A percentile compares a stretch with the other conserved stretches of the same genome.
phyloP scores from a whole-genome alignment of 2,888 invertebrate species.

The Invenusta paracnida region DNA sequence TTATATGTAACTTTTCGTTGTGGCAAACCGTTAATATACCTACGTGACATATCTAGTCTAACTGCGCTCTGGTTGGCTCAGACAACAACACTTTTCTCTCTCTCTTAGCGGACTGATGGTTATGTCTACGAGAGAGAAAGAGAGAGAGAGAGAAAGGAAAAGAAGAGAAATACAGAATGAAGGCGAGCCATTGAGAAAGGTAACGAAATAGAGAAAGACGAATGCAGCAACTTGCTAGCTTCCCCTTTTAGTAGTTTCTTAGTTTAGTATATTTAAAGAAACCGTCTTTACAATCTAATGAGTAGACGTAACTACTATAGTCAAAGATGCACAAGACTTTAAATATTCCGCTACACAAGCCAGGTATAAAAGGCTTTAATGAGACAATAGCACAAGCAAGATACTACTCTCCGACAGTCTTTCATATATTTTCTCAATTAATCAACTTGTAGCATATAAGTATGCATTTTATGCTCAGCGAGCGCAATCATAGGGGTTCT shows the following conservation, averaged over 20 bases:
- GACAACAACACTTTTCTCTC: background rate
- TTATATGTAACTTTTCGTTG: background rate
- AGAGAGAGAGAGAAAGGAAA: background rate
- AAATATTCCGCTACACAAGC: no score
- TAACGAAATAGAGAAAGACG: background rate
- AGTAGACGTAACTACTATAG: no score
- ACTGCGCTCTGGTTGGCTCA: constrained; percentile 10
- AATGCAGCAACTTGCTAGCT: background rate
- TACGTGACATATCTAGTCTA: background rate
- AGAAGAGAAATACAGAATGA: background rate
- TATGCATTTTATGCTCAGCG: no score
- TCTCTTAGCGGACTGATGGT: background rate
- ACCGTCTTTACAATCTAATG: background rate
- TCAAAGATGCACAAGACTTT: no score
- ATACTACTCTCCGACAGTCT: no score
- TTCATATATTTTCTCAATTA: no score
- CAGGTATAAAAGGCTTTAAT: no score
- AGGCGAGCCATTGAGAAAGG: background rate
- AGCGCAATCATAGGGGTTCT: no score
- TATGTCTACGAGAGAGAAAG: background rate
- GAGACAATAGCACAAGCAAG: no score
- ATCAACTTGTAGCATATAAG: no score
- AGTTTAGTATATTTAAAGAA: background rate
- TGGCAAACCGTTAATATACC: background rate
- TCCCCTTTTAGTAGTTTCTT: background rate